Conservation (phyloP, 1,140 invertebrate genomes). For the Drosophila guanche region DNA sequence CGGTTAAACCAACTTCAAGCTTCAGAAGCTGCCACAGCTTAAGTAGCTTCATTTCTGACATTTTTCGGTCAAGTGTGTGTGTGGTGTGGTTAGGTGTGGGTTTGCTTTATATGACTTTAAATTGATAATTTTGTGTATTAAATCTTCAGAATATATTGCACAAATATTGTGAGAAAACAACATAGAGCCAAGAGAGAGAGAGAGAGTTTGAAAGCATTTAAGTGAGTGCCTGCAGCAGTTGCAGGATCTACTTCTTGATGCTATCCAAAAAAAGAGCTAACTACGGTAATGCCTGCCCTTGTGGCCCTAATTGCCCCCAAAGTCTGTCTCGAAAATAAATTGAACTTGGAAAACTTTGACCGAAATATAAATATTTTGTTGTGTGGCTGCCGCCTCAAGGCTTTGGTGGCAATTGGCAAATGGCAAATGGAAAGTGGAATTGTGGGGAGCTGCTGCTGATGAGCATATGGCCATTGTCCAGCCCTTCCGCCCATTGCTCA, state of each 20-base stretch:
- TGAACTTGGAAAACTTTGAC: constrained; percentile 2
- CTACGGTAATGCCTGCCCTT: background rate
- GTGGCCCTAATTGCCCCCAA: too few species aligned
- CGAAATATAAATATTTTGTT: constrained; percentile 18
- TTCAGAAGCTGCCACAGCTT: constrained; percentile 33
- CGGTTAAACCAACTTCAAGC: constrained; percentile 17
- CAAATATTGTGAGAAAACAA: too few species aligned
- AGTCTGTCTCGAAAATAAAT: background rate
- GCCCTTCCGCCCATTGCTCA: constrained; percentile 12
- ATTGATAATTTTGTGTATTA: constrained; percentile 6
- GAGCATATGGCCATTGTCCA: constrained; percentile 37
- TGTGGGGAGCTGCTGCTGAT: too few species aligned
- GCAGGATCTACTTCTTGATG: too few species aligned
- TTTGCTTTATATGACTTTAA: background rate
- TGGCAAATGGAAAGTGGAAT: too few species aligned
- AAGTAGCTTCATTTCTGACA: constrained; percentile 8
- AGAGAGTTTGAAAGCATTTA: too few species aligned
- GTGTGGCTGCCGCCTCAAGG: background rate
- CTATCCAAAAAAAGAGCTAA: too few species aligned
- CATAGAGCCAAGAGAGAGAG: too few species aligned
- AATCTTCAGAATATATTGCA: background rate
- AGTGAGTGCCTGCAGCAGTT: too few species aligned
- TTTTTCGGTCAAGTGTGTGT: too few species aligned
- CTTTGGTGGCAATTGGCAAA: too few species aligned
- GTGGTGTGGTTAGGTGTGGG: too few species aligned